Conservation (phyloP, 2,113 vertebrate genomes). For the Saguinus midas region DNA sequence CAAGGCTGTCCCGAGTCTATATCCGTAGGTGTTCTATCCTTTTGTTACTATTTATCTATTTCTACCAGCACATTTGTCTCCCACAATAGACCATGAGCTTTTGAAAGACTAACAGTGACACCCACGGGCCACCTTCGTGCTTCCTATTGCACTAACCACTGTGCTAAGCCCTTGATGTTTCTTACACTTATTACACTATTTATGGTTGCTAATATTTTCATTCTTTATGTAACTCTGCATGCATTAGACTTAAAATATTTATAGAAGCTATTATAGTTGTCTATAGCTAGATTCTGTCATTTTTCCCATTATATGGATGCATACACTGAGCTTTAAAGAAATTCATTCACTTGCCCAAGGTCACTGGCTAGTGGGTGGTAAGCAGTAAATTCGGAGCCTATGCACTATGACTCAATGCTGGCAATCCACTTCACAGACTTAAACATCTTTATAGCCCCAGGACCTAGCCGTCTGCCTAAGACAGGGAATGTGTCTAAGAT, state of each 20-base stretch:
- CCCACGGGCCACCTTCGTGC: background rate
- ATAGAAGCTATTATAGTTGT: background rate
- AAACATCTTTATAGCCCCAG: background rate
- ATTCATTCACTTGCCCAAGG: background rate
- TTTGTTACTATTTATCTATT: background rate
- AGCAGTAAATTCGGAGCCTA: too few species aligned
- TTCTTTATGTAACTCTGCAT: background rate
- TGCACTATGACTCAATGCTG: background rate
- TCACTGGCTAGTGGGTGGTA: background rate
- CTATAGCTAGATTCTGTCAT: background rate
- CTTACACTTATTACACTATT: background rate
- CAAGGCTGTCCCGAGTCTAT: background rate
- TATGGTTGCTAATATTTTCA: background rate
- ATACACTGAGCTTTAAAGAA: background rate
- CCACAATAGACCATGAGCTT: background rate
- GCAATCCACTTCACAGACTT: background rate
- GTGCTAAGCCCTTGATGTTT: background rate
- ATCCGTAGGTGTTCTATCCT: background rate
- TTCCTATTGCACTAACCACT: background rate
- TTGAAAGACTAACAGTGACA: background rate
- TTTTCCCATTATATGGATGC: background rate
- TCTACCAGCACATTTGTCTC: background rate
- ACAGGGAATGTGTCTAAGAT: background rate
- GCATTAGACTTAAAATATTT: background rate
- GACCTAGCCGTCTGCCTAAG: background rate